Evolutionary conservation across 1,140 invertebrate genomes (phyloP), one percentile per base, ranked within the genome.

Genomic region (Heliothis subflexa): DNA sequence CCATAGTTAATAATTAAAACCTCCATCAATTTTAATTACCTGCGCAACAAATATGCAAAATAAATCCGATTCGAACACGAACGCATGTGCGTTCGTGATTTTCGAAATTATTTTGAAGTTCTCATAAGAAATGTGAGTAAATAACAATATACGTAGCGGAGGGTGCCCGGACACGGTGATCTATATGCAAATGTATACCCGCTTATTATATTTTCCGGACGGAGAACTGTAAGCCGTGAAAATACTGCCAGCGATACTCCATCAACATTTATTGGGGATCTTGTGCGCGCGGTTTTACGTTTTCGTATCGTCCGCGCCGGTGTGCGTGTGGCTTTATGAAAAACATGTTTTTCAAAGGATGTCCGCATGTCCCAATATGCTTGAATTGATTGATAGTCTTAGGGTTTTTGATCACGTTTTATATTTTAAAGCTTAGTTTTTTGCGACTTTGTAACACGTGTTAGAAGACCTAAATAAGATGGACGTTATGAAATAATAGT

Each of bases 181-280:
- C 87, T 94, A 94, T 91, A 94, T 94, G 93, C 87, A 91, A 94
- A 94, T 93, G 84, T 89, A 93, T 93, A 91, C 91, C 87, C 88
- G 91, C 89, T 92, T 93, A 93, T 94, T 94, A 93, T 93, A 92
- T 91, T 92, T 90, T 81, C 88, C 86, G 83, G 83, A 81, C 74
- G 83, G 86, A 85, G 78, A 88, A 88, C 84, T 83, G 87, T 88
- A 86, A 86, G 88, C 86, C 77, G 85, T 77, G 83, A 80, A 89
- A 87, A 89, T 87, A 86, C 87, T 81, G 76, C 85, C 86, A 83
- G 79, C 86, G 85, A 89, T 86, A 87, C 86, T 88, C 83, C 88
- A 88, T 93, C 88, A 86, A 88, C 84, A 82, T 86, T 86, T 86
- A 88, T 86, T 86, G 83, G 78, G 77, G 79, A 68, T 57, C 52